Conservation (phyloP, 1,140 invertebrate genomes). For the Halesus radiatus region DNA sequence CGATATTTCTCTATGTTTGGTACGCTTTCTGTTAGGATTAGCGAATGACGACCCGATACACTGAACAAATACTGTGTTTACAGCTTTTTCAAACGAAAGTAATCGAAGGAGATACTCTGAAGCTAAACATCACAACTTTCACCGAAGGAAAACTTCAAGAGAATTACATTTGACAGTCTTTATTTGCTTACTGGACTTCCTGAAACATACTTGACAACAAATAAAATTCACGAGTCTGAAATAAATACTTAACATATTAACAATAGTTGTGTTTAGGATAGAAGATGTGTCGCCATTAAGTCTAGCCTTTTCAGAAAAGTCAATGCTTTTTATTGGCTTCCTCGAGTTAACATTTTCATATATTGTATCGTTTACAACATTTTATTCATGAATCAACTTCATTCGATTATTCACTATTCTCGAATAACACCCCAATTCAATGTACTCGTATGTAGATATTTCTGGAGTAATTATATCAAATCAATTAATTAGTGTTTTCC, state of each 20-base stretch:
- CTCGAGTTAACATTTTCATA: neutral
- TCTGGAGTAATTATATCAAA: no score
- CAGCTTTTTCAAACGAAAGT: neutral
- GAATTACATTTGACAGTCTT: neutral
- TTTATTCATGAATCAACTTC: neutral
- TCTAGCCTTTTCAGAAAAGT: neutral
- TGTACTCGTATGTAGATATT: neutral
- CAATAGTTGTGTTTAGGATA: neutral
- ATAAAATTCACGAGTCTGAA: neutral
- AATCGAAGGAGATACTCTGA: neutral
- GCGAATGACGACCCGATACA: neutral
- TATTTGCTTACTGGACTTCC: no score
- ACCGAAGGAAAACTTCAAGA: neutral
- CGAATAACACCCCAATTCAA: neutral
- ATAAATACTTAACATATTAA: neutral
- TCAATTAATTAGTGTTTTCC: neutral
- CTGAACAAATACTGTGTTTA: neutral
- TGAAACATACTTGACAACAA: neutral
- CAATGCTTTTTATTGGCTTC: constrained; percentile 20
- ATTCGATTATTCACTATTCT: neutral
- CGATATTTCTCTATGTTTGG: neutral
- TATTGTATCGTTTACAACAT: neutral
- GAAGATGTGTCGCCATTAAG: constrained; percentile 24
- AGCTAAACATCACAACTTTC: neutral
- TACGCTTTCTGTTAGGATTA: neutral